phyloP scores from a whole-genome alignment of 2,113 vertebrate species.

The Mormyrus lacerda region DNA sequence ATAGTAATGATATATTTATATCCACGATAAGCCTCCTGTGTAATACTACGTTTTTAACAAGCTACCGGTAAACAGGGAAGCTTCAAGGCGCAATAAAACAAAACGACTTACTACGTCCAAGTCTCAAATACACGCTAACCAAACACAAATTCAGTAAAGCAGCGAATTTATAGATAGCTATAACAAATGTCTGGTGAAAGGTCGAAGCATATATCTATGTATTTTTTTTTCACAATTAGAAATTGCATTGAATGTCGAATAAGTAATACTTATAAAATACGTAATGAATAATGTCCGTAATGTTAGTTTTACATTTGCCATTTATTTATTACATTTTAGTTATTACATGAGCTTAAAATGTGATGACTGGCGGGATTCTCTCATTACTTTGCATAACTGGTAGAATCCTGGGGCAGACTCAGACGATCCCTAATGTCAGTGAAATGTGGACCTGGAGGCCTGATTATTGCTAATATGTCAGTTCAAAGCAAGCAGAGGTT shows the following conservation, averaged over 20 bases:
- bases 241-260: not conserved
- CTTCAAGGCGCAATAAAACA: not conserved
- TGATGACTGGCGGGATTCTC: not conserved
- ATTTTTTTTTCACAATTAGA: not conserved
- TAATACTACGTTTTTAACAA: not conserved
- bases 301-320: not conserved
- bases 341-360: not conserved
- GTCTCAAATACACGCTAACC: too few relatives aligned
- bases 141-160: too few relatives aligned
- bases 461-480: not conserved
- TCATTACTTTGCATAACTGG: not conserved
- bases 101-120: not conserved
- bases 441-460: not conserved
- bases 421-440: conserved; percentile 9
- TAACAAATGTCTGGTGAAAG: not conserved
- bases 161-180: not conserved
- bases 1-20: not conserved
- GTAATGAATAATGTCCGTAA: not conserved
- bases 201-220: not conserved
- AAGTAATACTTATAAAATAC: not conserved
- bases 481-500: not conserved
- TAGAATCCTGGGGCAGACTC: not conserved
- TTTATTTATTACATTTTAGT: not conserved
- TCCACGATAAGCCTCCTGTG: not conserved
- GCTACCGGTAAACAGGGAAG: not conserved